Evolutionary conservation across 1,140 invertebrate species (phyloP), one percentile per base, ranked within the genome.

Genomic region (Hycleus cichorii): DNA sequence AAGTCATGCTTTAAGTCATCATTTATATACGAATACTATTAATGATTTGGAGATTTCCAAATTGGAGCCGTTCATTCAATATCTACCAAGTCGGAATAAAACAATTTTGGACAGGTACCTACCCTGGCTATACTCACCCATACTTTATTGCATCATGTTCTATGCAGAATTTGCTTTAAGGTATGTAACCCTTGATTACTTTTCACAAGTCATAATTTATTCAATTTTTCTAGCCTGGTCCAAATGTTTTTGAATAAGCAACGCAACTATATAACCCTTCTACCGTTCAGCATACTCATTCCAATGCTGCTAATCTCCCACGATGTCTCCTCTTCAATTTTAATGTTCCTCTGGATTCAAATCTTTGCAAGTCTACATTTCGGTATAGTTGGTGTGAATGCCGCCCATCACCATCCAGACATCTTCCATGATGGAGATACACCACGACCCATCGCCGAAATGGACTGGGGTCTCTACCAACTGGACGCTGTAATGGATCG

Each of bases 361-460:
- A 55, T 79, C 3, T 66, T 80, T 0, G 75, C 69, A 0, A 89
- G 88, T 67, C 80, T 85, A 12, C 58, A 80, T 2, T 89, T 91
- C 68, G 73, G 68, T 8, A 62, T 79, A 1, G 81, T 90, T 43
- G 89, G 86, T 3, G 59, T 89, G 0, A 89, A 84, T 70, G 90
- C 87, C 3, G 88, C 83, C 39, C 90, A 93, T 79, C 89, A 92
- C 73, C 87, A 90, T 75, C 88, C 89, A 0, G 80, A 89, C 32
- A 85, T 89, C 50, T 90, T 89, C 70, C 90, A 92, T 64, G 89
- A 92, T 68, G 89, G 90, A 3, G 90, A 93, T 70, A 72, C 78
- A 59, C 69, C 81, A 44, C 76, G 77, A 79, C 83, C 77, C 70
- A 45, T 44, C 62, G 59, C 18, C 43, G 42, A 40, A 59, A 67